phyloP scores from a whole-genome alignment of 2,797 vertebrate species.

The Trematomus bernacchii region DNA sequence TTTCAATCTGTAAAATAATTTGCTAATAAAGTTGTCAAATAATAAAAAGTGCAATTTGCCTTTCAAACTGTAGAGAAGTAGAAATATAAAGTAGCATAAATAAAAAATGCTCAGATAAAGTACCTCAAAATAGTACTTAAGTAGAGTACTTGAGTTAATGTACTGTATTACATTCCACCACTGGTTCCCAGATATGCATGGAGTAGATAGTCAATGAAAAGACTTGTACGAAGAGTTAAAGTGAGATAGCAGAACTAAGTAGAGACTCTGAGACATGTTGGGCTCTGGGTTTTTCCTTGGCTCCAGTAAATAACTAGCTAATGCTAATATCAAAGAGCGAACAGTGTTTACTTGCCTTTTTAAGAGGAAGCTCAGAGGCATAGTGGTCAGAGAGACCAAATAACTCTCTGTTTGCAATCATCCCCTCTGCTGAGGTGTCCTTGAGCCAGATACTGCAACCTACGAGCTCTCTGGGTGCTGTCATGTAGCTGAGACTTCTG shows the following conservation, averaged over 20 bases:
- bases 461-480: constrained; percentile 12
- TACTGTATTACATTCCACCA: not conserved
- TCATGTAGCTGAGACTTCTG: not conserved
- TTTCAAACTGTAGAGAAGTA: no score
- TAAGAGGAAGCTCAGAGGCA: constrained; percentile 44
- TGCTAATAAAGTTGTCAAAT: no score
- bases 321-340: constrained; percentile 57
- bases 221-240: constrained; percentile 22
- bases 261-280: constrained; percentile 50
- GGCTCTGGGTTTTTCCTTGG: constrained; percentile 54
- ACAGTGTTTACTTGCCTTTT: constrained; percentile 30
- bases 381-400: constrained; percentile 42
- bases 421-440: constrained; percentile 26
- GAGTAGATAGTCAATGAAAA: constrained; percentile 30
- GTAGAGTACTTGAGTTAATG: no score
- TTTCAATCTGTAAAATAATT: no score
- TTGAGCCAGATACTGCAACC: constrained; percentile 26
- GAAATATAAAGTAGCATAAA: no score
- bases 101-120: no score
- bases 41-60: no score
- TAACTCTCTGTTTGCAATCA: constrained; percentile 34
- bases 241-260: constrained; percentile 49
- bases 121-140: no score
- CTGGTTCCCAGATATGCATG: constrained; percentile 1
- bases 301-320: constrained; percentile 68